Evolutionary conservation across 1,140 invertebrate genomes (phyloP).

Genomic region (Ephestia elutella): DNA sequence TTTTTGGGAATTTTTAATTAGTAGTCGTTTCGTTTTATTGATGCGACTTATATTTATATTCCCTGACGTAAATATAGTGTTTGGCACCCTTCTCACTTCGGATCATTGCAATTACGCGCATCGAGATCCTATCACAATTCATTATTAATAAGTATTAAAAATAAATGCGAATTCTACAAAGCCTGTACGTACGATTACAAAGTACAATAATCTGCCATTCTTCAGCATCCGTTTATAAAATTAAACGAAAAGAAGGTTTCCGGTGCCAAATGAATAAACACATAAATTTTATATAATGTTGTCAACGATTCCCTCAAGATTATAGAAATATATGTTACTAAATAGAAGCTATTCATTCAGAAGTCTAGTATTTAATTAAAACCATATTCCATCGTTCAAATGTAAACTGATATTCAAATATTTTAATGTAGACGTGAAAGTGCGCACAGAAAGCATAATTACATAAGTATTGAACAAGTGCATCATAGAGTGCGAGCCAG

Average conservation of each 20-base stretch:
- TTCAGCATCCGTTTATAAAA: no score
- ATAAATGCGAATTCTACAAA: neutral
- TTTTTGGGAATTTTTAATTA: neutral
- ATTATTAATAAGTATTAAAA: slow-evolving; percentile 7
- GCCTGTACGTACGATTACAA: neutral
- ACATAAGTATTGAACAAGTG: neutral
- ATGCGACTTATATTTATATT: slow-evolving; percentile 2
- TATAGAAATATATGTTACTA: neutral
- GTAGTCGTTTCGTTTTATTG: neutral
- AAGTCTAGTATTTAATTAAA: neutral
- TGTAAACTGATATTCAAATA: neutral
- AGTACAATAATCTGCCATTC: neutral
- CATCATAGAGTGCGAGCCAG: neutral
- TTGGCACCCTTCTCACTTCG: slow-evolving; percentile 9
- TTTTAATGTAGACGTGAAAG: slow-evolving; percentile 1
- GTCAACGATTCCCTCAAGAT: slow-evolving; percentile 8
- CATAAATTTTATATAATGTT: neutral
- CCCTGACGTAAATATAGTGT: slow-evolving; percentile 1
- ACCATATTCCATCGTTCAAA: neutral
- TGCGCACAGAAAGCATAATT: slow-evolving; percentile 4
- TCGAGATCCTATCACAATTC: slow-evolving; percentile 4
- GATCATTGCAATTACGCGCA: neutral
- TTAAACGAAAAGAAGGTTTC: no score
- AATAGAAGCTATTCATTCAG: neutral
- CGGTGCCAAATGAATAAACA: no score